phyloP scores from a whole-genome alignment of 2,888 invertebrate genomes.

The Mythimna albipuncta region DNA sequence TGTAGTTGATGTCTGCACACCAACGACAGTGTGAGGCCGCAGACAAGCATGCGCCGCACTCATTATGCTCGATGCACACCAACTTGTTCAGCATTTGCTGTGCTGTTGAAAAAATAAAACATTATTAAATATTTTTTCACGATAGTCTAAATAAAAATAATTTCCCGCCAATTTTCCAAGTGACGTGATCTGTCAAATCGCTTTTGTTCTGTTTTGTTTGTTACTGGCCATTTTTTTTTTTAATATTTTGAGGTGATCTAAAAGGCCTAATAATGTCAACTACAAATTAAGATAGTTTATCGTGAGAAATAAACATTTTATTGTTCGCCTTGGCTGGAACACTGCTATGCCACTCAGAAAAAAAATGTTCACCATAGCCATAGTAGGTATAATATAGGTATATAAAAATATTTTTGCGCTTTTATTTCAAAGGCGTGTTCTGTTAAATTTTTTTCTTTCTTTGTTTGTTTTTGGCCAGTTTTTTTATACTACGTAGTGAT shows the following conservation, averaged over 20 bases:
- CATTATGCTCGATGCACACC: slow-evolving; percentile 84
- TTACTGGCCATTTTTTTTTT: background rate
- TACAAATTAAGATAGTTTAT: too few relatives aligned
- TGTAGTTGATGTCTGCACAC: slow-evolving; percentile 87
- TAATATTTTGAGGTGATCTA: background rate
- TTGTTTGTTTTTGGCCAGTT: too few relatives aligned
- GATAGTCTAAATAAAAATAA: background rate
- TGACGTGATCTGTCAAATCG: background rate
- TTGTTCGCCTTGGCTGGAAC: too few relatives aligned
- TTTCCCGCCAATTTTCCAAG: slow-evolving; percentile 23
- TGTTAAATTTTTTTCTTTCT: too few relatives aligned
- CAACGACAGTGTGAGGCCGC: slow-evolving; percentile 87
- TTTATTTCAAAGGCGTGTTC: too few relatives aligned
- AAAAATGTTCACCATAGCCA: too few relatives aligned
- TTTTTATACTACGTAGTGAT: background rate
- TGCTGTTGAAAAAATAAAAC: slow-evolving; percentile 62
- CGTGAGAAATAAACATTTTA: too few relatives aligned
- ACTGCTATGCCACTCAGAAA: too few relatives aligned
- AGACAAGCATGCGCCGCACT: slow-evolving; percentile 83
- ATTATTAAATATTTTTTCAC: too few relatives aligned
- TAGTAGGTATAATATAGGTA: too few relatives aligned
- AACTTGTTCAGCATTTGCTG: slow-evolving; percentile 82
- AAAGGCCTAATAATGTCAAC: too few relatives aligned
- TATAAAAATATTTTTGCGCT: too few relatives aligned
- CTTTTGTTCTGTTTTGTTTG: background rate